Base-by-base conservation (phyloP, 2,888 invertebrate species). In the Phorcus lineatus region DNA sequence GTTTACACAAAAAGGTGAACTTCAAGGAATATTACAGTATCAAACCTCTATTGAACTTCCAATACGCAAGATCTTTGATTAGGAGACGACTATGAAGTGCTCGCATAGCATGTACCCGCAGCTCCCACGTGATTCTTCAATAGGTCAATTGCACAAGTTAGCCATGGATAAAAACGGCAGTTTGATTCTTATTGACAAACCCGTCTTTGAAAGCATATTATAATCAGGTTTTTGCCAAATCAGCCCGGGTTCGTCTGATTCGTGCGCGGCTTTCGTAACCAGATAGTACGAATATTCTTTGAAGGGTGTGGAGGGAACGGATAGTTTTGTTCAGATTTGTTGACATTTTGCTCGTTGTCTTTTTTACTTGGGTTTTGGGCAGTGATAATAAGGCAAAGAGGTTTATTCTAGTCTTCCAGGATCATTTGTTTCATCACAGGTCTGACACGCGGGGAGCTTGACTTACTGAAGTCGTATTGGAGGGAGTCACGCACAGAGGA, bases 401-500 rank as follows among this genome's bases (percentile, higher is more conserved):
- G 28, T 62, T 11, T 28, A 62, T 62, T 28, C 28, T 62, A n/a
- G 28, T 62, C 57, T 31, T 16, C 31, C 74, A 74, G 74, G 52
- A 74, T 74, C 74, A 22, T 24, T 74, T 19, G 53, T 52, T 53
- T 74, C 53, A 74, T 47, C 74, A 74, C 53, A 74, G 40, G 74
- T 17, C 53, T 17, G 52, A 74, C 74, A 74, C 74, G 74, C 24
- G 24, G 52, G 52, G 31, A 55, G 55, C 55, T 77, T 36, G 28
- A 28, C 36, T 57, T 57, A 54, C 54, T n/a, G 55, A 55, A 28
- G 19, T 16, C 31, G n/a, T 77, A 55, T 55, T 55, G 54, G 54
- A 54, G 24, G 22, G 22, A 77, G 77, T 77, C 77, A 77, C 77
- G 77, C 54, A 53, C 77, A 77, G 28, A 17, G 40, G n/a, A 31